These are phyloP conservation scores for Emmelina monodactyla DNA, from an alignment of 2,888 invertebrate species.

Conservation along the genomic window DNA sequence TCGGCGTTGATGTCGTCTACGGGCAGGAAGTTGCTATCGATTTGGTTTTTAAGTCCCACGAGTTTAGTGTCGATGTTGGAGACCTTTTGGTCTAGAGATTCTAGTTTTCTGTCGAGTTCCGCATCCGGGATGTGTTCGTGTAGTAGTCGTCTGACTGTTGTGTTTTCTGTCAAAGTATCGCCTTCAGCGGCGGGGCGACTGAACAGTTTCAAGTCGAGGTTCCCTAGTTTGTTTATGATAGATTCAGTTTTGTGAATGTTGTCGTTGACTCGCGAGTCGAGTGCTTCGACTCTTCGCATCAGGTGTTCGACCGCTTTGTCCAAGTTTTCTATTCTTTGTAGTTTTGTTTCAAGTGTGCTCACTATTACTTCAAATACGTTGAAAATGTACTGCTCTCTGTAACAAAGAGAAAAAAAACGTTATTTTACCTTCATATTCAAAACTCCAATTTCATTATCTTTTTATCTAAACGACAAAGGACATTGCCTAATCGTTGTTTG, in stretches of 20 bases:
- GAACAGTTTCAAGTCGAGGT: constrained; percentile 78
- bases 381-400: constrained; percentile 87
- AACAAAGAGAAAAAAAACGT: no score
- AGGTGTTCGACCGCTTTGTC: constrained; percentile 88
- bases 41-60: constrained; percentile 79
- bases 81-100: constrained; percentile 82
- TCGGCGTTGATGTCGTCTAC: constrained; percentile 86
- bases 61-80: constrained; percentile 83
- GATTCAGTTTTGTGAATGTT: constrained; percentile 87
- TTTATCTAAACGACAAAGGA: not conserved
- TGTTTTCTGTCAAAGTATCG: constrained; percentile 35
- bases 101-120: constrained; percentile 70
- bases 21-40: constrained; percentile 82
- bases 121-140: constrained; percentile 34
- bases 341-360: constrained; percentile 85
- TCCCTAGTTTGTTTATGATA: constrained; percentile 78
- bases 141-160: constrained; percentile 20
- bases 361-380: constrained; percentile 91
- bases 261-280: constrained; percentile 82
- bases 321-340: constrained; percentile 86
- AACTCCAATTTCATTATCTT: no score
- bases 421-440: no score
- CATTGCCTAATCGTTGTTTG: no score
- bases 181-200: constrained; percentile 55
- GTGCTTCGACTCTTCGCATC: constrained; percentile 83